These are phyloP conservation scores for Andrena marginata DNA, from an alignment of 2,888 invertebrate genomes.

Conservation along the genomic window DNA sequence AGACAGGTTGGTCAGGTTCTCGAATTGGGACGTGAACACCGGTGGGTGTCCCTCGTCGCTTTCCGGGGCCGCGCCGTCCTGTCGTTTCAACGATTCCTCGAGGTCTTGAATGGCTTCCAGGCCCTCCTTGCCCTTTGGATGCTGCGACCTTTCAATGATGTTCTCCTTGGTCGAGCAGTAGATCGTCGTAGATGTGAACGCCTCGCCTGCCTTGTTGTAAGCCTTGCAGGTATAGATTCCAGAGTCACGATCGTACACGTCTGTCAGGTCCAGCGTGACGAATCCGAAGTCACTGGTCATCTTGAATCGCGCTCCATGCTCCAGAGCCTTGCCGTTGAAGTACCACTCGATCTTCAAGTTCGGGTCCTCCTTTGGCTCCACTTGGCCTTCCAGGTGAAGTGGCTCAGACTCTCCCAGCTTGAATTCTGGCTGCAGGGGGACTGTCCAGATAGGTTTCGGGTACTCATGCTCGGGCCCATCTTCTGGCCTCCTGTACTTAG, in stretches of 20 bases:
- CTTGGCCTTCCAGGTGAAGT: constrained; percentile 96
- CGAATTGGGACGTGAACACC: constrained; percentile 94
- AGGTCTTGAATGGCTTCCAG: constrained; percentile 96
- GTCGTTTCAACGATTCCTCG: constrained; percentile 93
- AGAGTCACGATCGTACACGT: constrained; percentile 96
- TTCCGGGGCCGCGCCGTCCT: constrained; percentile 89
- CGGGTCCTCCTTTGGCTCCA: constrained; percentile 97
- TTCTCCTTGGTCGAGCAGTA: constrained; percentile 93
- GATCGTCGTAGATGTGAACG: constrained; percentile 95
- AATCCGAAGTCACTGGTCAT: constrained; percentile 98
- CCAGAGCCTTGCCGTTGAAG: constrained; percentile 95
- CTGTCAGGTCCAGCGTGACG: constrained; percentile 96
- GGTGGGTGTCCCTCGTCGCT: constrained; percentile 94
- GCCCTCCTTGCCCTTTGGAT: constrained; percentile 97
- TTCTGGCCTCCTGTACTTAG: constrained; percentile 89
- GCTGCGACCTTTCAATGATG: constrained; percentile 95
- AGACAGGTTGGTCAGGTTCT: constrained; percentile 92
- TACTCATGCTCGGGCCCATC: constrained; percentile 91
- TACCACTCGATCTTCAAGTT: constrained; percentile 97
- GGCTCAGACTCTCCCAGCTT: constrained; percentile 93
- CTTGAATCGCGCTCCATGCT: constrained; percentile 95
- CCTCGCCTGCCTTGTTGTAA: constrained; percentile 94
- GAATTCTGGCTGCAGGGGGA: constrained; percentile 93
- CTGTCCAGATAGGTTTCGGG: constrained; percentile 94
- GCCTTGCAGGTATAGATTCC: constrained; percentile 97